Evolutionary conservation across 2,113 vertebrate genomes (phyloP).

Genomic region (Pseudorasbora parva): DNA sequence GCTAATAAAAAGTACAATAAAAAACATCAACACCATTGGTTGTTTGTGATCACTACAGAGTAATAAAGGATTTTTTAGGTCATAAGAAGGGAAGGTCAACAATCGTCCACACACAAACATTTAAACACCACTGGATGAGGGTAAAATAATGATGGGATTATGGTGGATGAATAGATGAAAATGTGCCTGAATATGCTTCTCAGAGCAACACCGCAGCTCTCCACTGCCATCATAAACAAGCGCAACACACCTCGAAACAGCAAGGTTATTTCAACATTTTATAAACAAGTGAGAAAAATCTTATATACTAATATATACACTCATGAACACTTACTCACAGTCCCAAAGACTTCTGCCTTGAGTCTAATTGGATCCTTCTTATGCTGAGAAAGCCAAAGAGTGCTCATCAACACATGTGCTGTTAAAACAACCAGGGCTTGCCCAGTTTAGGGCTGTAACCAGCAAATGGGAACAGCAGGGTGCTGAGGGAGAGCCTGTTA

Average conservation of each 20-base stretch:
- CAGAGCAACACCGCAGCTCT: background rate
- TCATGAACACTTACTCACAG: background rate
- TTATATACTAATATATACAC: conserved; percentile 10
- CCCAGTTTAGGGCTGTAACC: conserved; percentile 43
- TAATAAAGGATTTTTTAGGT: background rate
- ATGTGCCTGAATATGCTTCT: background rate
- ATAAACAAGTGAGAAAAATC: background rate
- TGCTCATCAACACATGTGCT: conserved; percentile 48
- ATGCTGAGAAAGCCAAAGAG: conserved; percentile 35
- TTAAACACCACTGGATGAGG: background rate
- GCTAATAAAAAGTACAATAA: background rate
- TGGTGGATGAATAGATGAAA: background rate
- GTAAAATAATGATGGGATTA: background rate
- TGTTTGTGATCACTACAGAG: background rate
- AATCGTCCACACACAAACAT: background rate
- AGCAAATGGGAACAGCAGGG: conserved; percentile 50
- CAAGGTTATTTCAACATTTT: conserved; percentile 25
- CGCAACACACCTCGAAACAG: background rate
- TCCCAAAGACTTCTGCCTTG: conserved; percentile 18
- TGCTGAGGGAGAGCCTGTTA: conserved; percentile 39
- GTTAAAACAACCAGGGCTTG: conserved; percentile 42
- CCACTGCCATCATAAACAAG: background rate
- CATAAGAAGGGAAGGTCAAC: background rate
- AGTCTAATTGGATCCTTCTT: conserved; percentile 43
- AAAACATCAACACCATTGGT: background rate